Conservation (phyloP, 2,113 vertebrate genomes). For the Lycaon pictus region DNA sequence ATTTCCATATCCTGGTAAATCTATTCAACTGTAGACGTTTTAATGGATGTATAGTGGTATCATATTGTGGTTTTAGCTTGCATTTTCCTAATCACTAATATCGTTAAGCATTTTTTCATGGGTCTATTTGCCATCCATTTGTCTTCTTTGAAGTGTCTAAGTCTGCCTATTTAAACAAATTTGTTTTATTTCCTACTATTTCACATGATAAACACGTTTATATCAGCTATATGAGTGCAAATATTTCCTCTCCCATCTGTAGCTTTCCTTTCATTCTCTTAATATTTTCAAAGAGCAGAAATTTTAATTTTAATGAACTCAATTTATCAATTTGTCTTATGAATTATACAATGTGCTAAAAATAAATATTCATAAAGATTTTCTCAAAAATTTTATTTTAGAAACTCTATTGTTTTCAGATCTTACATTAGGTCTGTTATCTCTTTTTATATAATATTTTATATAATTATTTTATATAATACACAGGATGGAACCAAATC, state of each 20-base stretch:
- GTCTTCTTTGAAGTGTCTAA: neutral
- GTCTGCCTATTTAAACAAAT: neutral
- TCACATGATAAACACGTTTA: neutral
- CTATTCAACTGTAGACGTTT: neutral
- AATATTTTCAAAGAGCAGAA: neutral
- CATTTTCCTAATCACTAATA: neutral
- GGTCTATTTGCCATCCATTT: neutral
- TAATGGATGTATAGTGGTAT: neutral
- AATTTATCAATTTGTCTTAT: constrained; percentile 5
- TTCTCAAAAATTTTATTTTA: neutral
- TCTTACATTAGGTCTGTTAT: neutral
- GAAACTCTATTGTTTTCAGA: neutral
- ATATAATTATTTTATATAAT: neutral
- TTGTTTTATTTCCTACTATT: neutral
- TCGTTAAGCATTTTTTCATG: neutral
- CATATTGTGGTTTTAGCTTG: neutral
- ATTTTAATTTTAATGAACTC: neutral
- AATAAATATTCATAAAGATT: constrained; percentile 2
- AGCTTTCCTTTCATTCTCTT: neutral
- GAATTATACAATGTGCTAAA: neutral
- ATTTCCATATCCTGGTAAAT: neutral
- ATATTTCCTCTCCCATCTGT: neutral
- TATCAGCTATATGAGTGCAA: neutral
- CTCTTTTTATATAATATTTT: neutral
- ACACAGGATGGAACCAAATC: neutral